Conservation (phyloP, 30 jellyfish, hydroid and myxozoan species). For the Cassiopea xamachana region DNA sequence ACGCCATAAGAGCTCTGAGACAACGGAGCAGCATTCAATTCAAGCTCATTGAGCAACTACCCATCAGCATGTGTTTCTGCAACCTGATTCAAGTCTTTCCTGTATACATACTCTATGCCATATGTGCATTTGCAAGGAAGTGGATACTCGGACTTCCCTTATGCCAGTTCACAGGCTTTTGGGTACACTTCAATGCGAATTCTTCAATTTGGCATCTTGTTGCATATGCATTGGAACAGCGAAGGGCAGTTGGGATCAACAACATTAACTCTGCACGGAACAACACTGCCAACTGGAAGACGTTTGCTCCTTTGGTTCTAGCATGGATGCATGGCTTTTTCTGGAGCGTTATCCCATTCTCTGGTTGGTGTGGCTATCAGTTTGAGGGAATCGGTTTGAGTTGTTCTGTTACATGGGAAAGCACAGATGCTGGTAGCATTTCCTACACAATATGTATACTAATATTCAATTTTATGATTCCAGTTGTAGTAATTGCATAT, state of each 20-base stretch:
- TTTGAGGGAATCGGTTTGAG: conserved; percentile 62
- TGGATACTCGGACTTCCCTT: conserved; percentile 35
- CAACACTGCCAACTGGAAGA: conserved; percentile 24
- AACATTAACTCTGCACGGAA: background rate
- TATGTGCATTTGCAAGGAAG: conserved; percentile 8
- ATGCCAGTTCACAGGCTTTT: conserved; percentile 45
- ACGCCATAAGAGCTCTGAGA: conserved; percentile 3
- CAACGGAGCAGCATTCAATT: background rate
- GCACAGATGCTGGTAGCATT: conserved; percentile 25
- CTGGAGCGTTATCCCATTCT: conserved; percentile 61
- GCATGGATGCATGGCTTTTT: conserved; percentile 59
- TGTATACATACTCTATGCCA: conserved; percentile 24
- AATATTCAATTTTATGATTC: conserved; percentile 33
- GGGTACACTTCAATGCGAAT: conserved; percentile 58
- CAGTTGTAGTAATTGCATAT: conserved; percentile 6
- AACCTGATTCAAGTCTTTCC: conserved; percentile 47
- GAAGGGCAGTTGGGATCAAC: conserved; percentile 9
- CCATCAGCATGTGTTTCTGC: conserved; percentile 60
- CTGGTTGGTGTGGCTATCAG: conserved; percentile 67
- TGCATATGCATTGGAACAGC: conserved; percentile 31
- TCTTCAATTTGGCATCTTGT: conserved; percentile 50
- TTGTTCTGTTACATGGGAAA: conserved; percentile 71
- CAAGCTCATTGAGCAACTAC: conserved; percentile 38
- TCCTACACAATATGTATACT: conserved; percentile 25
- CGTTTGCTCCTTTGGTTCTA: background rate